Percentiles rank a stretch among this genome's conserved stretches.
Evolutionary conservation across 2,113 vertebrate species (phyloP).

Genomic region (Xiphias gladius): DNA sequence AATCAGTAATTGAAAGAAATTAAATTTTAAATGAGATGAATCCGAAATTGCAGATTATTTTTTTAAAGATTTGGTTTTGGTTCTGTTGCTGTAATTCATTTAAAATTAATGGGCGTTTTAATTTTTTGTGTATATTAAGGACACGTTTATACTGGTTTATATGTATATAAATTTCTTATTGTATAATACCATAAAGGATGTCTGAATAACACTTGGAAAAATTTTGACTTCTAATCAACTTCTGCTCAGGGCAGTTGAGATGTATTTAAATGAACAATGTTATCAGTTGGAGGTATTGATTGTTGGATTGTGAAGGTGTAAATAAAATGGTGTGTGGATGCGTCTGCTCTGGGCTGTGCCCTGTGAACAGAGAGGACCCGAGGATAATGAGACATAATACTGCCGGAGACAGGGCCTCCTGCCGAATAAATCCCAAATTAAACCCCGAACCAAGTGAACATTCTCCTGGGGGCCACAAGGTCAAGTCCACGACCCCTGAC

Average conservation of each 20-base stretch:
- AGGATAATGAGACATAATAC: conserved; percentile 82
- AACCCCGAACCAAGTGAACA: conserved; percentile 78
- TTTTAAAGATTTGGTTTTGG: background rate
- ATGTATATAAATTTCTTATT: background rate
- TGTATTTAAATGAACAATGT: conserved; percentile 70
- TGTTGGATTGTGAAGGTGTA: conserved; percentile 69
- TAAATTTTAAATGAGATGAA: background rate
- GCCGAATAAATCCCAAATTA: conserved; percentile 84
- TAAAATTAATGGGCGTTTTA: background rate
- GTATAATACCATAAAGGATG: background rate
- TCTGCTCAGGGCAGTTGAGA: conserved; percentile 47
- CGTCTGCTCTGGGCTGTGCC: conserved; percentile 47
- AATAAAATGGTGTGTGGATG: conserved; percentile 74
- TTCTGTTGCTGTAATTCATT: background rate
- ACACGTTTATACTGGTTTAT: background rate
- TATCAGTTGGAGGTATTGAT: conserved; percentile 78
- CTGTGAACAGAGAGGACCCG: conserved; percentile 57
- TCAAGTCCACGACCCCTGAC: conserved; percentile 87
- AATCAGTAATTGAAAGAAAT: background rate
- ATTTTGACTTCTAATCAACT: background rate
- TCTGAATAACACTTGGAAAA: background rate
- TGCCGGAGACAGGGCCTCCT: conserved; percentile 71
- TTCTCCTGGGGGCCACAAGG: conserved; percentile 83
- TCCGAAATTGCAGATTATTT: background rate
- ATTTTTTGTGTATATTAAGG: background rate